phyloP scores from a whole-genome alignment of 2,797 vertebrate species.

The Hydrophis major region DNA sequence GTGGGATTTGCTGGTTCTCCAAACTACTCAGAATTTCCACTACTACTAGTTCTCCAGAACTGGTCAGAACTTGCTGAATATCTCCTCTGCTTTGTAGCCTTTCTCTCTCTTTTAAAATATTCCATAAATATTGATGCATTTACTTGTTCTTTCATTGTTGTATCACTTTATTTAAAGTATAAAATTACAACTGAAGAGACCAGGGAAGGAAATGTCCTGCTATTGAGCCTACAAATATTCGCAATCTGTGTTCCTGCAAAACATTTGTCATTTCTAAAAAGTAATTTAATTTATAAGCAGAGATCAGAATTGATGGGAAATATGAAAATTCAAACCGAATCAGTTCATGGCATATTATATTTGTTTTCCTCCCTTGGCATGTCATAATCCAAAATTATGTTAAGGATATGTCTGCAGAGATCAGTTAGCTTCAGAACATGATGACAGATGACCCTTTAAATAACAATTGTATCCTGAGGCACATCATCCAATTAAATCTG shows the following conservation, averaged over 20 bases:
- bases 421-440: neutral
- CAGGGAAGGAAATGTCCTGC: neutral
- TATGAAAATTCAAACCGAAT: neutral
- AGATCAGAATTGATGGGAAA: neutral
- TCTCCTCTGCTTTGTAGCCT: neutral
- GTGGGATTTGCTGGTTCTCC: too few species aligned
- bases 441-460: neutral
- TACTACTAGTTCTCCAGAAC: too few species aligned
- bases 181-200: neutral
- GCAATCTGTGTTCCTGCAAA: neutral
- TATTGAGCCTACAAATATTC: too few species aligned
- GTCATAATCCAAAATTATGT: neutral
- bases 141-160: neutral
- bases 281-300: neutral
- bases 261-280: neutral
- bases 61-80: too few species aligned
- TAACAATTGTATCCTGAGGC: neutral
- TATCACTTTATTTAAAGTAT: neutral
- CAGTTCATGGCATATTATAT: neutral
- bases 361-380: neutral
- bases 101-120: neutral
- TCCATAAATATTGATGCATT: neutral
- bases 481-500: neutral
- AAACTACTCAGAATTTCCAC: too few species aligned
- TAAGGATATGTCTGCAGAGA: neutral